These are phyloP conservation scores for Todiramphus chloris DNA, from an alignment of 2,113 vertebrate species.

Conservation along the genomic window DNA sequence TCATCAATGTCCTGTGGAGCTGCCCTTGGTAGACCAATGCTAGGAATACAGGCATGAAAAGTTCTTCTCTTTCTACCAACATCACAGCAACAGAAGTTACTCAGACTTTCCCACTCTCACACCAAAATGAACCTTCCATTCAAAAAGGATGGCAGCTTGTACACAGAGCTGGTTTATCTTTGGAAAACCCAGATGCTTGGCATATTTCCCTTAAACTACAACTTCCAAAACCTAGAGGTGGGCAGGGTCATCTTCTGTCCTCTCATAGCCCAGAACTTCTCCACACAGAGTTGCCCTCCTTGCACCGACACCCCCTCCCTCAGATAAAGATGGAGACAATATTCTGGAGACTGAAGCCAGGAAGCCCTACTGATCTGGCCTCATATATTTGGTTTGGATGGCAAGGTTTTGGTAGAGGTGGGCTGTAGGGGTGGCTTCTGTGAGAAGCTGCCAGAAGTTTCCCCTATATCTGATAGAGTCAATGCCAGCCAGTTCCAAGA, in stretches of 20 bases:
- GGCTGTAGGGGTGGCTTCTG: not conserved
- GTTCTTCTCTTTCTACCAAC: not conserved
- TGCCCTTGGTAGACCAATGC: not conserved
- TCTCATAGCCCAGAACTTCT: not conserved
- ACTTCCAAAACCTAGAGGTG: not conserved
- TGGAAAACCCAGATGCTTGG: not conserved
- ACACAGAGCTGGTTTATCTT: not conserved
- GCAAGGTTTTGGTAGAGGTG: not conserved
- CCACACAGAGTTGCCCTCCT: not conserved
- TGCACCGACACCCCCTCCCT: not conserved
- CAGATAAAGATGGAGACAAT: not conserved
- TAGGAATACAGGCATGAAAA: not conserved
- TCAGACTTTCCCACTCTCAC: not conserved
- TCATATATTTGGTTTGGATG: not conserved
- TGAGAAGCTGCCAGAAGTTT: not conserved
- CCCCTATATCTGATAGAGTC: not conserved
- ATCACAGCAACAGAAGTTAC: no score
- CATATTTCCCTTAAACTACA: not conserved
- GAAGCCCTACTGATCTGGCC: not conserved
- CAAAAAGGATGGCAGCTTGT: not conserved
- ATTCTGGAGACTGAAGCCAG: not conserved
- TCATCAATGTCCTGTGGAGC: not conserved
- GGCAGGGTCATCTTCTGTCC: not conserved
- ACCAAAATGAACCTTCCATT: not conserved
- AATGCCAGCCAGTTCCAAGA: not conserved